These are phyloP conservation scores for Crotalus horridus DNA, from an alignment of 2,113 vertebrate genomes.

Conservation along the genomic window DNA sequence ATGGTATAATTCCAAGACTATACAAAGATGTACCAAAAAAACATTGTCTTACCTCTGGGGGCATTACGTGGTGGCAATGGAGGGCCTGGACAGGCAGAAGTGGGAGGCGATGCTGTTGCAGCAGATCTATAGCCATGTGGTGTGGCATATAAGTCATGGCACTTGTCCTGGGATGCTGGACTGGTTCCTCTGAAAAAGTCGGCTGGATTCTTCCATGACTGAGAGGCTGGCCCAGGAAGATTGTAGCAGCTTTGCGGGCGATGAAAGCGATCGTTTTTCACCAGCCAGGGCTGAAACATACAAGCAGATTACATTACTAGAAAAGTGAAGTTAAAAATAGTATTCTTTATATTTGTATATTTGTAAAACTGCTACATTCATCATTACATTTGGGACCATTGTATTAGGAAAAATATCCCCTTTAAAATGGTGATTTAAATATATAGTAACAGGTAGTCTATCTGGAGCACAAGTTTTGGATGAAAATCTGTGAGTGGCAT, in stretches of 20 bases:
- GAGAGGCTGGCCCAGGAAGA: not conserved
- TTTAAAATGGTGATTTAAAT: not conserved
- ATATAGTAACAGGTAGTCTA: not conserved
- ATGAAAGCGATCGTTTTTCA: slow-evolving; percentile 57
- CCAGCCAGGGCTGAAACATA: slow-evolving; percentile 51
- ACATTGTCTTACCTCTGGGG: slow-evolving; percentile 52
- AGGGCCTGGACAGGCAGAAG: slow-evolving; percentile 35
- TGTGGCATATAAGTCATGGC: slow-evolving; percentile 3
- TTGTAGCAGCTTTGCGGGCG: slow-evolving; percentile 61
- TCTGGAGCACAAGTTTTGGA: not conserved
- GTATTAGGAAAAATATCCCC: not conserved
- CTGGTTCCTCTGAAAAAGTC: slow-evolving; percentile 46
- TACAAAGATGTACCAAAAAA: not conserved
- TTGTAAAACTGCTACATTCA: not conserved
- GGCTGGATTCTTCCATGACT: slow-evolving; percentile 31
- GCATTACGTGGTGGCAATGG: slow-evolving; percentile 54
- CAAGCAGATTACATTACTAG: rapidly evolving
- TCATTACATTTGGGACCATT: not conserved
- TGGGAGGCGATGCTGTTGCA: slow-evolving; percentile 19
- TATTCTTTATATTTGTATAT: not conserved
- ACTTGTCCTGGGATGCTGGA: slow-evolving; percentile 33
- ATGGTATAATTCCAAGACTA: not conserved
- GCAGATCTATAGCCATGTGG: slow-evolving; percentile 34
- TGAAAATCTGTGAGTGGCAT: not conserved
- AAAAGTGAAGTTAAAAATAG: not conserved